Evolutionary conservation across 2,888 invertebrate genomes (phyloP).

Genomic region (Drosophila cracens): DNA sequence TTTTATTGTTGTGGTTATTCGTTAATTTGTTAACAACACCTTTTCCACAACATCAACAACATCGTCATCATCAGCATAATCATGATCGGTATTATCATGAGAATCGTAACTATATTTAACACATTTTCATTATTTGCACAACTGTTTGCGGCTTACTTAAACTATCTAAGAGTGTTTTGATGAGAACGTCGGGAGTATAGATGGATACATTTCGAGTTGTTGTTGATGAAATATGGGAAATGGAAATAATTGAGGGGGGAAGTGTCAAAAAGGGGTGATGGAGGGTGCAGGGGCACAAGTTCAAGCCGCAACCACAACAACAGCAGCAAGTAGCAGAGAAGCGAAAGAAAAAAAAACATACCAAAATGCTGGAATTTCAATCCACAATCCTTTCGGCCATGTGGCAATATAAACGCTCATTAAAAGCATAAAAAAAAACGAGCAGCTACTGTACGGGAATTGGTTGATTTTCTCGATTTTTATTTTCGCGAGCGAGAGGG

Average conservation of each 20-base stretch:
- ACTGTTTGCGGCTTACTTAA: conserved; percentile 46
- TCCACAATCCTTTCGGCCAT: conserved; percentile 31
- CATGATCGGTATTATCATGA: conserved; percentile 18
- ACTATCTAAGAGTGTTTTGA: conserved; percentile 25
- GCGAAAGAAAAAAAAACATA: conserved; percentile 1
- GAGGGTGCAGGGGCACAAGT: neutral
- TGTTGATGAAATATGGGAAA: conserved; percentile 19
- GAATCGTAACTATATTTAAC: conserved; percentile 27
- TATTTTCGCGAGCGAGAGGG: conserved; percentile 55
- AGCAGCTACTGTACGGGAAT: conserved; percentile 79
- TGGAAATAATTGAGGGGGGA: neutral
- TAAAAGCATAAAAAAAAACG: conserved; percentile 77
- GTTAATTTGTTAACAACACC: conserved; percentile 8
- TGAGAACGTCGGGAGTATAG: conserved; percentile 25
- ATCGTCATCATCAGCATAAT: conserved; percentile 5
- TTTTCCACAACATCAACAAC: conserved; percentile 12
- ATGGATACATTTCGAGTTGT: conserved; percentile 13
- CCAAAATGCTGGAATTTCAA: conserved; percentile 40
- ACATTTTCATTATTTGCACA: conserved; percentile 44
- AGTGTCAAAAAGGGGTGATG: neutral
- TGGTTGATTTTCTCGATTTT: conserved; percentile 79
- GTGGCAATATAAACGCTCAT: conserved; percentile 78
- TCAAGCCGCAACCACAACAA: conserved; percentile 44
- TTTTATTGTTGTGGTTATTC: conserved; percentile 14
- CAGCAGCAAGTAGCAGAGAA: conserved; percentile 8